A percentile compares a stretch with the other conserved stretches of the same genome.
Conservation (phyloP, 2,113 vertebrate species). For the Tretioscincus oriximinensis region DNA sequence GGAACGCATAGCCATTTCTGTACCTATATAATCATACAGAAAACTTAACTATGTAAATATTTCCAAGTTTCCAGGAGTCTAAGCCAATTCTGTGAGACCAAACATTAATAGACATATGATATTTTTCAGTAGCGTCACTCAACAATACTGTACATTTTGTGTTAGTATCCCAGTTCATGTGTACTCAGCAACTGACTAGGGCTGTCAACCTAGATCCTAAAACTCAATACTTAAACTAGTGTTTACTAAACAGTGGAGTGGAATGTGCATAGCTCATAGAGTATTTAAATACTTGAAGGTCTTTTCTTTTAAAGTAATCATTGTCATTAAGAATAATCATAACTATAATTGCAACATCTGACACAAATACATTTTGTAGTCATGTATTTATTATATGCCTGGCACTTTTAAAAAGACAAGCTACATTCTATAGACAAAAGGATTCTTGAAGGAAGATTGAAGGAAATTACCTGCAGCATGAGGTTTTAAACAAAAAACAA, state of each 20-base stretch:
- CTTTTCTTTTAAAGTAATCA: background rate
- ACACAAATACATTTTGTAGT: too few species aligned
- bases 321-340: background rate
- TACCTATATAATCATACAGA: too few species aligned
- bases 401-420: background rate
- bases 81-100: too few species aligned
- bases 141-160: background rate
- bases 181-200: background rate
- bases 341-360: too few species aligned
- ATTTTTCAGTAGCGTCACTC: background rate
- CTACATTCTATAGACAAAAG: background rate
- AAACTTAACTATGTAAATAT: too few species aligned
- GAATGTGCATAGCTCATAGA: background rate
- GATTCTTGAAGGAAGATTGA: background rate
- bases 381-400: background rate
- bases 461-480: background rate
- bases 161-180: background rate
- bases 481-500: background rate
- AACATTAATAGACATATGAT: background rate
- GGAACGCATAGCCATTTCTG: too few species aligned
- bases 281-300: background rate
- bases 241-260: background rate
- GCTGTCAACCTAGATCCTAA: background rate
- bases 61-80: too few species aligned
- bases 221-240: background rate